phyloP scores from a whole-genome alignment of 2,113 vertebrate genomes.

The Anas platyrhynchos region DNA sequence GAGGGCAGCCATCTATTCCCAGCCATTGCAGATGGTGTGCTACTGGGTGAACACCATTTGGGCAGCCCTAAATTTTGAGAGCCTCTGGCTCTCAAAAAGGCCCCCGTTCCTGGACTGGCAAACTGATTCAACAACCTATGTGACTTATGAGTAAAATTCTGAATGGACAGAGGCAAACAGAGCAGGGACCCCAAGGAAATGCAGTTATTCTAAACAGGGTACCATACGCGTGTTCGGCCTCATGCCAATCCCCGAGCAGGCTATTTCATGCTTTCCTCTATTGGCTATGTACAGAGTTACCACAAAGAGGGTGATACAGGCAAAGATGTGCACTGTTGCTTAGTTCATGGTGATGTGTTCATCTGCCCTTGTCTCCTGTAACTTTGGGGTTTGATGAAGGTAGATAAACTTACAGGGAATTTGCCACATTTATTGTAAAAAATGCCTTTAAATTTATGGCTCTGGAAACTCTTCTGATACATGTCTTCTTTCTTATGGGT shows the following conservation, averaged over 20 bases:
- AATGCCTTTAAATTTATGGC: no score
- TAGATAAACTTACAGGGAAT: not conserved
- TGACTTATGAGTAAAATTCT: not conserved
- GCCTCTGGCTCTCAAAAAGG: not conserved
- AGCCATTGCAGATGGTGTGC: not conserved
- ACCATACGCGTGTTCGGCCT: rapidly evolving
- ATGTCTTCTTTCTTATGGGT: not conserved
- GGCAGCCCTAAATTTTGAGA: not conserved
- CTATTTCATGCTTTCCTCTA: not conserved
- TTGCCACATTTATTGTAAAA: not conserved
- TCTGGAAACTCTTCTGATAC: not conserved
- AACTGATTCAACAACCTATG: not conserved
- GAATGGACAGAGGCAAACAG: not conserved
- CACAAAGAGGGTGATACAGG: not conserved
- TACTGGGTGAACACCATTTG: not conserved
- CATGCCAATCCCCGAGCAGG: rapidly evolving
- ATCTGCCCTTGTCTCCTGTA: not conserved
- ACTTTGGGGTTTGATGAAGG: not conserved
- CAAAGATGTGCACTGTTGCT: not conserved
- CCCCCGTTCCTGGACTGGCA: rapidly evolving
- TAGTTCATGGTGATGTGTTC: not conserved
- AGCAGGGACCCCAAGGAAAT: not conserved
- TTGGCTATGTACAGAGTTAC: rapidly evolving
- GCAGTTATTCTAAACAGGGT: not conserved
- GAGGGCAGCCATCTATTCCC: not conserved